These are phyloP conservation scores for Macrotis lagotis DNA, from an alignment of 2,113 vertebrate species.

Conservation along the genomic window DNA sequence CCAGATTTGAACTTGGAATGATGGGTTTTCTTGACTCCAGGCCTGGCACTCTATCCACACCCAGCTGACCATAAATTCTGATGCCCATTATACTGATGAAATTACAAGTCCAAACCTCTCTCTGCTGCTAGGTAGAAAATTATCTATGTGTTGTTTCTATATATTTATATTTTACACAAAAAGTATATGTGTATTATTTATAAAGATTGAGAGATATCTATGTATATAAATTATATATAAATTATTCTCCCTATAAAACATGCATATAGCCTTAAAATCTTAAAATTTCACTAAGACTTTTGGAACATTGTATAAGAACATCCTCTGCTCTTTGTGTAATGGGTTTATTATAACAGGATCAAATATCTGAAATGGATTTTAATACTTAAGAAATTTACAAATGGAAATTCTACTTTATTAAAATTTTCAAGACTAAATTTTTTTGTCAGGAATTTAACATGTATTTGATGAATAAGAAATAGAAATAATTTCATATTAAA, in stretches of 20 bases:
- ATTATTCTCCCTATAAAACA: background rate
- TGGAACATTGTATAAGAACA: background rate
- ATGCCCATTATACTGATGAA: background rate
- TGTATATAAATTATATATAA: background rate
- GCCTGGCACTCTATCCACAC: background rate
- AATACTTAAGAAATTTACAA: conserved; percentile 7
- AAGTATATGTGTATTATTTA: background rate
- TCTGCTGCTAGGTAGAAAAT: background rate
- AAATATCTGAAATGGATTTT: background rate
- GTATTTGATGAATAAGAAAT: conserved; percentile 45
- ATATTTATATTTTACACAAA: background rate
- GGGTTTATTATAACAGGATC: background rate
- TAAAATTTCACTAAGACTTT: background rate
- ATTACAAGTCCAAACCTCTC: background rate
- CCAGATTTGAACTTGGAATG: background rate
- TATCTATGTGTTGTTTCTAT: background rate
- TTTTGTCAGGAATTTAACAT: background rate
- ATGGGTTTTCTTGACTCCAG: background rate
- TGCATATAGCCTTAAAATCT: background rate
- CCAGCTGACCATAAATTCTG: background rate
- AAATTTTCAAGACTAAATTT: conserved; percentile 7
- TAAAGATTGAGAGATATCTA: background rate
- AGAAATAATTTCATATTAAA: conserved; percentile 30
- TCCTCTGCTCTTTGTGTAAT: background rate
- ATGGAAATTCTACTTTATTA: conserved; percentile 37